Conservation (phyloP, 2,888 invertebrate species). For the Cerastoderma edule region DNA sequence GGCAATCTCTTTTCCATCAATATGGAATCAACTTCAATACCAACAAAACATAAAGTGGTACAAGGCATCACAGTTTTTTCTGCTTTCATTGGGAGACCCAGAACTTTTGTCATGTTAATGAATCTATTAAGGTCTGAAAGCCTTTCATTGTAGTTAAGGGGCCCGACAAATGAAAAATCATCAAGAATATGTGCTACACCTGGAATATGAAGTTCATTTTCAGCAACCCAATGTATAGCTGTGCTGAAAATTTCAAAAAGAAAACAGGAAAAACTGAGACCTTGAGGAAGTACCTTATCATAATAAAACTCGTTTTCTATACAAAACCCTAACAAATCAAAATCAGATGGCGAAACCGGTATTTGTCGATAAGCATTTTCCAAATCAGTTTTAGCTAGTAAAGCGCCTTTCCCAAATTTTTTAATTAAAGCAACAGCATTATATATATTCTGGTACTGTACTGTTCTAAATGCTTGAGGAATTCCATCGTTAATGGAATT, state of each 20-base stretch:
- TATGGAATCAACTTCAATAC: conserved; percentile 42
- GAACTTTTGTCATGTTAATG: background rate
- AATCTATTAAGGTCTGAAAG: conserved; percentile 17
- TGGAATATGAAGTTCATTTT: background rate
- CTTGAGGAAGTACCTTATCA: conserved; percentile 40
- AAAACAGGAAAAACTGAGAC: conserved; percentile 33
- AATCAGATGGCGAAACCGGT: conserved; percentile 39
- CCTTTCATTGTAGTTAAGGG: background rate
- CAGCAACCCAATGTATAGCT: conserved; percentile 30
- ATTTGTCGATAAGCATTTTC: conserved; percentile 43
- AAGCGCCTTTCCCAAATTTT: conserved; percentile 9
- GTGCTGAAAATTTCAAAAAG: conserved; percentile 51
- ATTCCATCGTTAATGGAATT: too few relatives aligned
- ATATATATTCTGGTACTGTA: too few relatives aligned
- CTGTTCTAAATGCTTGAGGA: too few relatives aligned
- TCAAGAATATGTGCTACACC: conserved; percentile 44
- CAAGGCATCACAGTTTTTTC: conserved; percentile 26
- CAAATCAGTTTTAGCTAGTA: conserved; percentile 50
- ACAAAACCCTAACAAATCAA: conserved; percentile 42
- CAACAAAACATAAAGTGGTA: conserved; percentile 30
- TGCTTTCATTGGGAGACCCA: conserved; percentile 37
- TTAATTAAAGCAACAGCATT: conserved; percentile 28
- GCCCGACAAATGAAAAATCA: conserved; percentile 38
- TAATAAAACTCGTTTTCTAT: conserved; percentile 35
- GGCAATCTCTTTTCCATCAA: conserved; percentile 42